Conservation (phyloP, 2,888 invertebrate species). For the Chrysodeixis includens region DNA sequence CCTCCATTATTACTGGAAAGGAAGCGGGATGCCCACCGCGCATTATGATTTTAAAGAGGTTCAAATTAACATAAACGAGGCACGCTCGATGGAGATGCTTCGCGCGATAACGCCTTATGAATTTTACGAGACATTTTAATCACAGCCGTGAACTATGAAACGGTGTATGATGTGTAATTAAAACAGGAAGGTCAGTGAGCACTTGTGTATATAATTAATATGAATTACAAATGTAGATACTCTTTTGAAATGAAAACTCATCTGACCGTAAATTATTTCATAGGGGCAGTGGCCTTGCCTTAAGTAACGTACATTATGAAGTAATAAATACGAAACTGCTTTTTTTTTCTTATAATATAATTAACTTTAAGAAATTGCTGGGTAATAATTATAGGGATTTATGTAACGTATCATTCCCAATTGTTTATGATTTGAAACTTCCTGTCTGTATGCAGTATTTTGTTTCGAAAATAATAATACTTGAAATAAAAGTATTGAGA, state of each 20-base stretch:
- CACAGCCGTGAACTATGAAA: constrained; percentile 88
- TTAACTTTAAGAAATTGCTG: constrained; percentile 44
- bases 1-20: constrained; percentile 80
- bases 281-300: constrained; percentile 83
- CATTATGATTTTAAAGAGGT: constrained; percentile 85
- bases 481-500: constrained; percentile 5
- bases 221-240: constrained; percentile 83
- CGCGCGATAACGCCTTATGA: constrained; percentile 77
- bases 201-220: constrained; percentile 83
- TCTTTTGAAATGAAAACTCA: constrained; percentile 84
- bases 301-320: constrained; percentile 75
- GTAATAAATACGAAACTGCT: constrained; percentile 73
- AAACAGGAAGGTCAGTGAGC: constrained; percentile 88
- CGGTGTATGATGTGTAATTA: constrained; percentile 81
- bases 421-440: constrained; percentile 45
- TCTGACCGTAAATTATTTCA: constrained; percentile 86
- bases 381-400: constrained; percentile 51
- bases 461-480: constrained; percentile 18
- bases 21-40: constrained; percentile 78
- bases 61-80: constrained; percentile 83
- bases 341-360: constrained; percentile 57
- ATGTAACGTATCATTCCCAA: constrained; percentile 38
- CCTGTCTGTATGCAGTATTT: constrained; percentile 30
- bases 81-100: constrained; percentile 73
- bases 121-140: constrained; percentile 85